Base-by-base conservation (phyloP, 2,888 invertebrate species). In the Metacarcinus magister region DNA sequence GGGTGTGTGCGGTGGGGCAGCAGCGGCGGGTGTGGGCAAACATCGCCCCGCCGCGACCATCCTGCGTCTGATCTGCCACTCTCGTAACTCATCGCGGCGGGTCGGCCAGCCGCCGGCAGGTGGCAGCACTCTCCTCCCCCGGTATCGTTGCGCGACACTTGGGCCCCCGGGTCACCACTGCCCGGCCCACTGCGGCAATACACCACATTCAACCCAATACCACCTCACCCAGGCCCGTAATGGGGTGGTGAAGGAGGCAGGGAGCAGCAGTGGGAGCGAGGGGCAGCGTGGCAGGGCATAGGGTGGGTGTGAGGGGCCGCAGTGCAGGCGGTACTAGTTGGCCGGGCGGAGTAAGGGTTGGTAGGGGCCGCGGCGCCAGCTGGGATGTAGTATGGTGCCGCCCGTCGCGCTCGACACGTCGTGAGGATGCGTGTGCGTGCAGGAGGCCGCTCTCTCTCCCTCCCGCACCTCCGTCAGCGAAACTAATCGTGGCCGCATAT, bases 351-450 rank as follows among this genome's bases (percentile, higher is more conserved):
- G 89, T 89, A 19, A 87, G 90, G 39, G 89, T 54, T 46, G 44
- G 82, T 94, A 32, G 44, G 93, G 60, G 75, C 91, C 82, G 95
- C 87, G 96, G 95, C 92, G 94, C 95, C 91, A 92, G 95, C 94
- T 95, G 94, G 91, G 46, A 39, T 16, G 32, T 39, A 95, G 96
- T 96, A 93, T 96, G 96, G 96, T 96, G 96, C 93, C 95, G 95
- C 89, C 92, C 95, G 95, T 46, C 95, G 96, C 96, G 96, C 92
- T 93, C 90, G 95, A 43, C 96, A 96, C 96, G 95, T 96, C 96
- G 90, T 96, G 96, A 96, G 96, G 95, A 96, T 96, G 96, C 95
- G 96, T 96, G 92, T 95, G 91, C 95, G 94, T 95, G 96, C 94
- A 92, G 89, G 94, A 94, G 95, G 94, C 54, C 43, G 94, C 94